Evolutionary conservation across 2,113 vertebrate genomes (phyloP), one percentile per base, ranked within the genome.

Genomic region (Galeopterus variegatus): DNA sequence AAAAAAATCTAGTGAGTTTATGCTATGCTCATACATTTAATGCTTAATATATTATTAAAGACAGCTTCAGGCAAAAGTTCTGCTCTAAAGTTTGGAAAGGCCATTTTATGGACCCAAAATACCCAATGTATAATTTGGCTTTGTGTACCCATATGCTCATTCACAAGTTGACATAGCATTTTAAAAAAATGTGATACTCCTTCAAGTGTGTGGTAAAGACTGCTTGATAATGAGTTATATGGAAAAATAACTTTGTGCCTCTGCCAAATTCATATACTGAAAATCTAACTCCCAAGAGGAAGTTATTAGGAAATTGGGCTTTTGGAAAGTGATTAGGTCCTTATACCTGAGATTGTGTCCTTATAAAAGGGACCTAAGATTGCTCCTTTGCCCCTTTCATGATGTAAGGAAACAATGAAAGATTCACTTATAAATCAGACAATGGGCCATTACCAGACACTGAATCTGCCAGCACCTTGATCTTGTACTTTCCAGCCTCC

Each of bases 31-130:
- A 50, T 75, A 72, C 36, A 91, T 69, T 94, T 94, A 83, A 79
- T 73, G 14, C n/a, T 94, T 95, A 69, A 91, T 97, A 24, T 93
- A 94, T 94, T 93, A 97, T 95, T 97, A 96, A 96, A 93, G 50
- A 93, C 2, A 97, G 76, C 91, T 82, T 17, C 3, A 93, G 94
- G 96, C 48, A 94, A 91, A 92, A 86, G 26, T 75, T 94, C 50
- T 79, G 36, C 79, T 97, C 33, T 69, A 52, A 82, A 95, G 77
- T 75, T 23, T 52, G 21, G 50, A 91, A 95, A 77, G 26, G 15
- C 31, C 45, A 88, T 67, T 95, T 82, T 9, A 60, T 50, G 28
- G 23, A 76, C 58, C 90, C 88, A 94, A 90, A 92, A 76, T 62
- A 92, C 1, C 8, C 26, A 54, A 50, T 56, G 24, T 45, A 67